Evolutionary conservation across 2,888 invertebrate species (phyloP), one percentile per base, ranked within the genome.

Genomic region (Microplitis deprimator): DNA sequence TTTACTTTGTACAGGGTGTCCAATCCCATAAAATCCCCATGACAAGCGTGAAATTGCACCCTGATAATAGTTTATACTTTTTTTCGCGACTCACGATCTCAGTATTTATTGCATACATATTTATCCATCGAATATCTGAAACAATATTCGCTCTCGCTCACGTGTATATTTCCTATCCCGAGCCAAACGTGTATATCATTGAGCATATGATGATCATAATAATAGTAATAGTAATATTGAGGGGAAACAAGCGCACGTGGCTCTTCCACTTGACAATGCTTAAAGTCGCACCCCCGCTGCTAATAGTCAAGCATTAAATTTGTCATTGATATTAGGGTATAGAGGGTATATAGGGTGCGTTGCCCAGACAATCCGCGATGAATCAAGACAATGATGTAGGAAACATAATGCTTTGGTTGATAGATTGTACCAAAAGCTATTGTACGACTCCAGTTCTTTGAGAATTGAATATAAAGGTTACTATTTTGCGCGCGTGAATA

Each of bases 251-350:
- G 69, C 73, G 79, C 82, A 82, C 82, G 82, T 82, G 82, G 79
- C 81, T 79, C 13, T 13, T 50, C 82, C 81, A 81, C 81, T 82
- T 75, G 80, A 82, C 80, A 79, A 82, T 80, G 67, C 79, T 76
- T 73, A 67, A 71, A 75, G 77, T 77, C 71, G 74, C 75, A 73
- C 75, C 85, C 86, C 86, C 85, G 87, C 85, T 86, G 85, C 86
- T 89, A 89, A 89, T 89, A 89, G 88, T 83, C 84, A 83, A 81
- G 85, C 87, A 89, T 89, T 88, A 87, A 89, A 89, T 89, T 89
- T 87, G 88, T 88, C 88, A 87, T 87, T 87, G 87, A 88, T 88
- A 88, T 87, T 87, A 85, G 85, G 81, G 81, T 29, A 29, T 29
- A 29, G 29, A 29, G 29, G 29, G 50, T 8, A 13, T 2, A 50